Evolutionary conservation across 2,797 vertebrate genomes (phyloP).

Genomic region (Lacerta agilis): DNA sequence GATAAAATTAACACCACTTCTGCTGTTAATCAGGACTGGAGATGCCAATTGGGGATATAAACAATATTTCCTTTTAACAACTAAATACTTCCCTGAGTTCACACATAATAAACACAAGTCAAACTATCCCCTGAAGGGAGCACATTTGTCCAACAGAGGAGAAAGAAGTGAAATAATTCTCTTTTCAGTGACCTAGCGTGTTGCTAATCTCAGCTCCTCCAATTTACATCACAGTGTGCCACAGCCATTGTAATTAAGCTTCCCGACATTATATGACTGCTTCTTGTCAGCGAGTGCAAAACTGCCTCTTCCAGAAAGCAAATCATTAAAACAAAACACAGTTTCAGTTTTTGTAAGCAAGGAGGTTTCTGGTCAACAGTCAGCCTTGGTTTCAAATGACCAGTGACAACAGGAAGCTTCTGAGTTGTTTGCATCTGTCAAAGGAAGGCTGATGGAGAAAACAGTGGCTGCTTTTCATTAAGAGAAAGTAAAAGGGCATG

Average conservation of each 20-base stretch:
- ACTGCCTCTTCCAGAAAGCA: slow-evolving; percentile 48
- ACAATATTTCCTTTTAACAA: background rate
- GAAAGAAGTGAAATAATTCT: slow-evolving; percentile 30
- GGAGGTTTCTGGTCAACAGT: slow-evolving; percentile 35
- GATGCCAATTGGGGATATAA: background rate
- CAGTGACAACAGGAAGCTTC: background rate
- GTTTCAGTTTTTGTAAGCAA: slow-evolving; percentile 26
- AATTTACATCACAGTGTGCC: slow-evolving; percentile 64
- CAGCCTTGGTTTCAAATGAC: slow-evolving; percentile 32
- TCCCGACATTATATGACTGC: slow-evolving; percentile 52
- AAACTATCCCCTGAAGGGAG: slow-evolving; percentile 34
- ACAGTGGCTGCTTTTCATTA: background rate
- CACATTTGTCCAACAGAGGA: background rate
- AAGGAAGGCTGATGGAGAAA: background rate
- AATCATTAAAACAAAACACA: slow-evolving; percentile 49
- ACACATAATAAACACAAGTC: background rate
- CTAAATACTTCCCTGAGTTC: slow-evolving; percentile 5
- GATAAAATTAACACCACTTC: background rate
- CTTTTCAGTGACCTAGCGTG: slow-evolving; percentile 26
- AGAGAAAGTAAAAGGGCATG: background rate
- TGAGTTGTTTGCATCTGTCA: background rate
- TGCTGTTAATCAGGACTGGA: background rate
- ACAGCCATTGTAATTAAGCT: slow-evolving; percentile 54
- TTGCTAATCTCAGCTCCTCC: slow-evolving; percentile 44
- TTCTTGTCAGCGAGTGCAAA: slow-evolving; percentile 55